phyloP scores from a whole-genome alignment of 2,797 vertebrate genomes.

The Rhynchonycteris naso region DNA sequence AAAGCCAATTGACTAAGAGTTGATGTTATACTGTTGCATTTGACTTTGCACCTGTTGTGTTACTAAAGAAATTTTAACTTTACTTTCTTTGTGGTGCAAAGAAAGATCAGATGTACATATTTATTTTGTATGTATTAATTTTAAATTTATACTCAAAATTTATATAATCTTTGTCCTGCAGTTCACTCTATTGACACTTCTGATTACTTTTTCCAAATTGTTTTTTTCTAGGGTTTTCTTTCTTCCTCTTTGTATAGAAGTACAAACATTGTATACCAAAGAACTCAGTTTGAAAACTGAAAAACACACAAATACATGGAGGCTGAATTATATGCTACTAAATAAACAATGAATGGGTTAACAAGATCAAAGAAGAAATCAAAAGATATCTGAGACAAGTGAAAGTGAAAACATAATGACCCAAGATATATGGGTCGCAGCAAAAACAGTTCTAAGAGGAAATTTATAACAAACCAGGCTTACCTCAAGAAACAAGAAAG shows the following conservation, averaged over 20 bases:
- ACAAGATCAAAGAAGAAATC: background rate
- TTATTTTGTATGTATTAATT: conserved; percentile 29
- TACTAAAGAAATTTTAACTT: conserved; percentile 22
- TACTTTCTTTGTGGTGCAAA: conserved; percentile 32
- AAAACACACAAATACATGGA: conserved; percentile 15
- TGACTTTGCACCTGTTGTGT: conserved; percentile 26
- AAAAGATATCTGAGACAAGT: background rate
- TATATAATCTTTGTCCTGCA: background rate
- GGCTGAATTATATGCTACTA: background rate
- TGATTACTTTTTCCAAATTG: conserved; percentile 47
- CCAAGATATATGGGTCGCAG: background rate
- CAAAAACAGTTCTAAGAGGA: background rate
- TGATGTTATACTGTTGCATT: background rate
- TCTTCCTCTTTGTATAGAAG: conserved; percentile 49
- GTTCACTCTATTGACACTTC: background rate
- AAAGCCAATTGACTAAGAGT: conserved; percentile 9
- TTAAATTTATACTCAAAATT: conserved; percentile 23
- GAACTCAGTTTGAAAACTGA: conserved; percentile 45
- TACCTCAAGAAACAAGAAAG: background rate
- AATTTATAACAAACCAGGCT: background rate
- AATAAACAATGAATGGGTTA: background rate
- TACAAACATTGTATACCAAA: conserved; percentile 41
- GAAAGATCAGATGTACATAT: background rate
- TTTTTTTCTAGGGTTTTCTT: conserved; percentile 30
- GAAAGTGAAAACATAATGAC: background rate